Base-by-base conservation (phyloP, 2,797 vertebrate species). In the Falco naumanni region DNA sequence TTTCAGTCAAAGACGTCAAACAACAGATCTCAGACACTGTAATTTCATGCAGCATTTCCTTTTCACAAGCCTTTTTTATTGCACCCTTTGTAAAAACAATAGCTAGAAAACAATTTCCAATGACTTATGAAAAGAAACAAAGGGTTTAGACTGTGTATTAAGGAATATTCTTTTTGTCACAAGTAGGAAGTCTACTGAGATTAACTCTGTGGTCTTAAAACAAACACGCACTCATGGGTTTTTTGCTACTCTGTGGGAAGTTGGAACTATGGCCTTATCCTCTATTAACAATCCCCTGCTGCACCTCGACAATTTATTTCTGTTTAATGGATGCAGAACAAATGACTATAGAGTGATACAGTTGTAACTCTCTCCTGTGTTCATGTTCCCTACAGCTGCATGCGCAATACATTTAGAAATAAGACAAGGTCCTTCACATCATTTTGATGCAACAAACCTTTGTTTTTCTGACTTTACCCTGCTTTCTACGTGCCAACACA, bases 1-100 rank as follows among this genome's bases (percentile, higher is more conserved):
- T 94, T 76, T 64, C 59, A 89, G 74, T 89, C 84, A 93, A 47
- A 68, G 33, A 63, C 89, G 77, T 95, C 86, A 90, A 90, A 94
- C 74, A 87, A 15, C 10, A 9, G 50, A 78, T 90, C 72, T 71
- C 61, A 86, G 80, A 84, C 64, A 84, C 57, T 87, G 53, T 71
- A 86, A 95, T 92, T 92, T 92, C 84, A 95, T 9, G 57, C 69
- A 74, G 63, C 53, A 81, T 78, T 90, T 81, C 61, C 50, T 68
- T 84, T 59, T 33, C 77, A 71, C 18, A 65, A 84, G 10, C 16
- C 72, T 70, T 70, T 87, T 70, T 80, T 39, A 75, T 31, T 70
- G 48, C 12, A 41, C 13, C 39, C 59, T 71, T 68, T 41, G 31
- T 59, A 75, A 75, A 89, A 91, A 60, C 45, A 85, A 60, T 21